These are phyloP conservation scores for Drosophila melanocephala DNA, from an alignment of 2,888 invertebrate genomes.

Conservation along the genomic window DNA sequence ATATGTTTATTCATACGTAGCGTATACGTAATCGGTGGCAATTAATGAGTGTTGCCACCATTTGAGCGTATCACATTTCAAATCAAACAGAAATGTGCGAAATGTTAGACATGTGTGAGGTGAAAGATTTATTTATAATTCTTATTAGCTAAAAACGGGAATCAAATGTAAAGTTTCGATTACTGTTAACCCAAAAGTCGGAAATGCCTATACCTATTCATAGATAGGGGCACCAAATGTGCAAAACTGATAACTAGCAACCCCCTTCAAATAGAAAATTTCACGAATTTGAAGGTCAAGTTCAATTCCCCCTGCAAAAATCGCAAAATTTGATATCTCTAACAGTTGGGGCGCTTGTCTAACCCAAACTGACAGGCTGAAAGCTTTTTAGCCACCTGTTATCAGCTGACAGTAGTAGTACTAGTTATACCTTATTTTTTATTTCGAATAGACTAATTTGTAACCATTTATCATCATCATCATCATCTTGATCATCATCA, in stretches of 20 bases:
- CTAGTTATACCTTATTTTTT: neutral
- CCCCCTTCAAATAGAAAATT: neutral
- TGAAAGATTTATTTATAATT: neutral
- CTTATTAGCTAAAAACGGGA: neutral
- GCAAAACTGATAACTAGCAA: neutral
- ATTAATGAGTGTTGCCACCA: conserved; percentile 22
- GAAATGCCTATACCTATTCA: neutral
- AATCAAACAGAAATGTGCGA: conserved; percentile 3
- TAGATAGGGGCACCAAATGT: neutral
- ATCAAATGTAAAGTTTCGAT: neutral
- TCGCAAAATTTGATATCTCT: neutral
- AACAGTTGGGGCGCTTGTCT: neutral
- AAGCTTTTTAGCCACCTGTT: neutral
- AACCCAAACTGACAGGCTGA: neutral
- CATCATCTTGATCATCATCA: neutral
- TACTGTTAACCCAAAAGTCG: neutral
- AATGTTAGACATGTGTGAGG: neutral
- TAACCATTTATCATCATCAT: neutral
- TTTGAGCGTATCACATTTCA: conserved; percentile 18
- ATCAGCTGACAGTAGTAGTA: neutral
- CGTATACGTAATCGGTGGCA: conserved; percentile 17
- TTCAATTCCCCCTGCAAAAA: neutral
- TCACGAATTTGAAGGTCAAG: neutral
- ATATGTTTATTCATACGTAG: neutral
- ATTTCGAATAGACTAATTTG: neutral